These are phyloP conservation scores for Meloidogyne exigua DNA, from an alignment of 1,140 invertebrate species.

Conservation along the genomic window DNA sequence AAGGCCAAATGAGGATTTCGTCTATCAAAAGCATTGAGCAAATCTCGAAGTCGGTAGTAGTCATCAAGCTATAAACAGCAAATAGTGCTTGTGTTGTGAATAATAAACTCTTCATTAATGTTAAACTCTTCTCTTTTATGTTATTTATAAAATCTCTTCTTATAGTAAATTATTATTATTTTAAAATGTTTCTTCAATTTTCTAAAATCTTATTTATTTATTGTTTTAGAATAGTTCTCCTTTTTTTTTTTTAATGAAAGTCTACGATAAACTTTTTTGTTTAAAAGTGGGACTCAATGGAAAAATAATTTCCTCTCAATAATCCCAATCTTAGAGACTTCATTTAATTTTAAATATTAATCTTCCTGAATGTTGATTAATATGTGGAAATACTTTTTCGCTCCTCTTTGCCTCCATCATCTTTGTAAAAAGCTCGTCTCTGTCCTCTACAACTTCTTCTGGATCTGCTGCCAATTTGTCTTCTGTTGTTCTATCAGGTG, in stretches of 20 bases:
- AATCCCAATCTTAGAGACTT: not conserved
- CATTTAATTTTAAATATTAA: not conserved
- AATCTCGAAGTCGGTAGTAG: constrained; percentile 25
- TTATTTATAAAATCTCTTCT: not conserved
- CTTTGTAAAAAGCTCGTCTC: constrained; percentile 19
- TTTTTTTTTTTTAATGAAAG: not conserved
- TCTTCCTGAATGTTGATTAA: not conserved
- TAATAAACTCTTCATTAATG: constrained; percentile 7
- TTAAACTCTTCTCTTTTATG: not conserved
- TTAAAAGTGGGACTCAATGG: not conserved
- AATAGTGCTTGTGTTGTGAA: not conserved
- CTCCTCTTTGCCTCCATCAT: constrained; percentile 27
- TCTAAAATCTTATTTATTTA: not conserved
- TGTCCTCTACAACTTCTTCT: constrained; percentile 3
- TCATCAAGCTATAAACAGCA: constrained; percentile 26
- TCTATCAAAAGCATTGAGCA: constrained; percentile 24
- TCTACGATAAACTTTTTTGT: constrained; percentile 5
- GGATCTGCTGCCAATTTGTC: not conserved
- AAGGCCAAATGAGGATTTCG: constrained; percentile 28
- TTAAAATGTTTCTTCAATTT: not conserved
- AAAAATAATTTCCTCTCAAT: constrained; percentile 5
- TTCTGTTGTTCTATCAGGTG: constrained; percentile 19
- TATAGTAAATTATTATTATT: not conserved
- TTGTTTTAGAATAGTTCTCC: not conserved
- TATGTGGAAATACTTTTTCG: constrained; percentile 23